Conservation (phyloP, 1,140 invertebrate genomes). For the Paraescarpia echinospica region DNA sequence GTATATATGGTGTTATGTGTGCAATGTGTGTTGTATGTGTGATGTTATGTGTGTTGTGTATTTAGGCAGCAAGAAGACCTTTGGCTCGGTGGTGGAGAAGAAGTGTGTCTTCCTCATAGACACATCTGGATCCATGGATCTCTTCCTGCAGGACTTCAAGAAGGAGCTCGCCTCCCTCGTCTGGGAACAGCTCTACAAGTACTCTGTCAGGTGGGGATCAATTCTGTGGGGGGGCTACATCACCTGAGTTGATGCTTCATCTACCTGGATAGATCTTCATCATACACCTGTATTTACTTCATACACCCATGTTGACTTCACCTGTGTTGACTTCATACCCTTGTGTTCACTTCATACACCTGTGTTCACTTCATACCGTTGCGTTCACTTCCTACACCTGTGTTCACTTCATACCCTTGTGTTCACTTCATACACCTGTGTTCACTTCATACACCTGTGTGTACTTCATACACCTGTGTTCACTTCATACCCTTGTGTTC, state of each 20-base stretch:
- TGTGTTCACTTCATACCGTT: background rate
- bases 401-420: background rate
- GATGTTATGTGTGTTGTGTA: background rate
- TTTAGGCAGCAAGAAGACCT: slow-evolving; percentile 54
- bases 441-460: background rate
- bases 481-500: background rate
- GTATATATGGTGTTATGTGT: background rate
- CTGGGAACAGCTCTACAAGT: slow-evolving; percentile 57
- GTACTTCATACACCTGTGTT: background rate
- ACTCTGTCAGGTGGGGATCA: slow-evolving; percentile 44
- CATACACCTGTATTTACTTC: too few species aligned
- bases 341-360: background rate
- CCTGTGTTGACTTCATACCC: background rate
- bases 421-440: background rate
- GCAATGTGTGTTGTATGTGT: background rate
- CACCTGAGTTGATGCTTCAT: background rate
- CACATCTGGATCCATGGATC: slow-evolving; percentile 58
- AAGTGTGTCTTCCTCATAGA: slow-evolving; percentile 55
- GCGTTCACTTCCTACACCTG: background rate
- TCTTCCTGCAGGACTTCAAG: slow-evolving; percentile 55
- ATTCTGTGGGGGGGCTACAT: background rate
- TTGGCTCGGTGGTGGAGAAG: slow-evolving; percentile 56
- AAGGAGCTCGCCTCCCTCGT: slow-evolving; percentile 54
- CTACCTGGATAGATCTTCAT: too few species aligned
- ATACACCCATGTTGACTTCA: background rate